Base-by-base conservation (phyloP, 92 coral and sea anemone species). In the Porites evermanni region DNA sequence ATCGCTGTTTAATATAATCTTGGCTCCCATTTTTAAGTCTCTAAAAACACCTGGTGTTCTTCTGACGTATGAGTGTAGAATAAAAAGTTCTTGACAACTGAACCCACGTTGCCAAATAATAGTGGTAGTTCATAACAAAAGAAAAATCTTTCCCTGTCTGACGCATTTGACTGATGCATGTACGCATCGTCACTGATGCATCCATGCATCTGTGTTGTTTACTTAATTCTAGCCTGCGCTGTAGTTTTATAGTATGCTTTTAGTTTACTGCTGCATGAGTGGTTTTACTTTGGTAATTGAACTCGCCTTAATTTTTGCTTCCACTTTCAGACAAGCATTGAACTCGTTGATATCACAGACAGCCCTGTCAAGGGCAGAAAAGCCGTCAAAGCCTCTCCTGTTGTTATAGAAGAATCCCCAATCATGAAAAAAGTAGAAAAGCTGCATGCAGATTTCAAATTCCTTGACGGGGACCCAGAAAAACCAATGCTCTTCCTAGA, bases 391-490 rank as follows among this genome's bases (percentile, higher is more conserved):
- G 67, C 51, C 81, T 58, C 67, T 1, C 61, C 81, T 20, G 52
- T 14, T 58, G 72, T 79, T 18, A 79, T 79, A 64, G 72, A 79
- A 44, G 83, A 79, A 52, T 79, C 83, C 72, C 83, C 72, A 79
- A 60, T 60, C 44, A 79, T 60, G 83, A 60, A 79, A 52, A 53
- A 63, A 9, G 69, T 61, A 9, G 18, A 63, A 16, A 14, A 64
- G 53, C 18, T 60, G 56, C 13, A 59, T 61, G 53, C 53, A 79
- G 72, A 79, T 3, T 17, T 26, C 70, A 51, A 79, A 64, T 68
- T 52, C 58, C 72, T 79, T 21, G 83, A 79, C 24, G 56, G 83
- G 17, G 72, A 79, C 72, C 83, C 72, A 38, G 38, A 38, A 24
- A 72, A 72, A 72, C 77, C 32, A 72, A 72, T 72, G 70, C 53